A percentile compares a stretch with the other conserved stretches of the same genome.
Evolutionary conservation across 2,888 invertebrate species (phyloP).

Genomic region (Omphaloscelis lunosa): DNA sequence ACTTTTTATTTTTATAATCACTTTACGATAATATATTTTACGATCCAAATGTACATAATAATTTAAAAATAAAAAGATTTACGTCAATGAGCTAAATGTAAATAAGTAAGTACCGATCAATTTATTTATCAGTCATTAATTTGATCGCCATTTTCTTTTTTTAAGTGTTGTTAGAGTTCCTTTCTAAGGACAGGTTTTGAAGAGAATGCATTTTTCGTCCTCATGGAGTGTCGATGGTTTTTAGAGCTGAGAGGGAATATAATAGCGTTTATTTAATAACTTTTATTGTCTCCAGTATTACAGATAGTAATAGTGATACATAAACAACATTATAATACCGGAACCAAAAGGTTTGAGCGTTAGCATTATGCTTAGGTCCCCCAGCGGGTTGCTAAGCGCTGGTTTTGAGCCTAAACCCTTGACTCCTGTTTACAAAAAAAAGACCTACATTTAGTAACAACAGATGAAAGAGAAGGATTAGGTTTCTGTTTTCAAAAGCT

Average conservation of each 20-base stretch:
- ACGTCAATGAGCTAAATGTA: slow-evolving; percentile 3
- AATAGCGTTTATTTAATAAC: too few relatives aligned
- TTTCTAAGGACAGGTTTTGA: slow-evolving; percentile 6
- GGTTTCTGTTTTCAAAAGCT: not conserved
- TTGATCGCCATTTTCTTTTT: slow-evolving; percentile 1
- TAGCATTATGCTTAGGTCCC: too few relatives aligned
- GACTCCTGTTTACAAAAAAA: too few relatives aligned
- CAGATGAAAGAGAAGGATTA: too few relatives aligned
- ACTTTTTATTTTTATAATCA: slow-evolving; percentile 1
- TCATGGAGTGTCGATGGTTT: too few relatives aligned
- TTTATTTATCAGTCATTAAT: slow-evolving; percentile 10
- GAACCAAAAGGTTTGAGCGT: too few relatives aligned
- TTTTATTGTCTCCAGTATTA: too few relatives aligned
- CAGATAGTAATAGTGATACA: too few relatives aligned
- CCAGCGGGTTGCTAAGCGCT: too few relatives aligned
- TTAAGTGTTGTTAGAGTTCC: not conserved
- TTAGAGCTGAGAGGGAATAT: not conserved
- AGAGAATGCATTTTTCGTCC: not conserved
- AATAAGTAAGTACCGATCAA: not conserved
- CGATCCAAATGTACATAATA: not conserved
- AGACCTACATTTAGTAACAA: too few relatives aligned
- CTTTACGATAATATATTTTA: slow-evolving; percentile 2
- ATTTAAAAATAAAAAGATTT: slow-evolving; percentile 6
- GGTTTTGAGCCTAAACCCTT: too few relatives aligned
- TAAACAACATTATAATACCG: too few relatives aligned